Base-by-base conservation (phyloP, 2,888 invertebrate species). In the Apodemia mormo region DNA sequence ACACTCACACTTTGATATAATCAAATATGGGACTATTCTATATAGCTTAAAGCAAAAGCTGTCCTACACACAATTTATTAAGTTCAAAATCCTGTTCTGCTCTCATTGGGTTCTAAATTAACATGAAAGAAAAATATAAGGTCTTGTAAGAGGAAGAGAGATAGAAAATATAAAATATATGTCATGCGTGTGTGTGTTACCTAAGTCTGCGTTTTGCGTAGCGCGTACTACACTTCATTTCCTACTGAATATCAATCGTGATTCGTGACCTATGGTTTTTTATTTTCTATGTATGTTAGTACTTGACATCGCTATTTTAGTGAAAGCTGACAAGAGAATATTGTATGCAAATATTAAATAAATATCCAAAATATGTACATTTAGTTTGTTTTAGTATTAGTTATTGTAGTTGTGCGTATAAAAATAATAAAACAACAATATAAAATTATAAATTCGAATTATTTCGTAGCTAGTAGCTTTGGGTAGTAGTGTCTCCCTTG, bases 1-100 rank as follows among this genome's bases (percentile, higher is more conserved):
- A 84, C 77, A 84, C 86, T 43, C 85, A 86, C 85, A 89, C 88
- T 82, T 73, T 66, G 68, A 81, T 73, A 30, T 54, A 68, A 68
- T 67, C 61, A 67, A 71, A 72, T 69, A 70, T 37, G 61, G 5
- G 14, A 33, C 61, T 37, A 37, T 37, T n/a, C 0, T 6, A 61
- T 33, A 30, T 1, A 12, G 12, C 8, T 7, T 61, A 30, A 54
- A 2, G 29, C 2, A 56, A 69, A 69, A 69, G 22, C 40, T 30
- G 30, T 29, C 65, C 37, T 69, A 40, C 29, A 33, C 7, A 1
- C 14, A 37, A 4, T 8, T 0, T 33, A 30, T 56, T 29, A 37
- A 56, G 43, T 43, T 37, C n/a, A 37, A 43, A 54, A 65, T 69
- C n/a, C 7, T 49, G 43, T 65, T 40, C 40, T 29, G 2, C n/a